phyloP scores from a whole-genome alignment of 2,888 invertebrate species.

The Stratiomys singularior region DNA sequence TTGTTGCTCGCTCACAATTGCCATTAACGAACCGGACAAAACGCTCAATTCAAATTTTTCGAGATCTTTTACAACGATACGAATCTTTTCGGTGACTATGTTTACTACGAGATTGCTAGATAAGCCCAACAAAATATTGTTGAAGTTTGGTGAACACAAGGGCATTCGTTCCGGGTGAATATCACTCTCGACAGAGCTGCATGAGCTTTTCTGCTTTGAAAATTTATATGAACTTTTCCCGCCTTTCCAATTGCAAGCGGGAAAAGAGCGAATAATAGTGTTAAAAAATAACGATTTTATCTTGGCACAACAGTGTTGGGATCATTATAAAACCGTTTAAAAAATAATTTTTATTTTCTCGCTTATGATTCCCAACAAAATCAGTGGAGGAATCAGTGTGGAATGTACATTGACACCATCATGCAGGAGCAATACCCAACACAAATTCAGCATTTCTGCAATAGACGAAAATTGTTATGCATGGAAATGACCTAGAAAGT shows the following conservation, averaged over 20 bases:
- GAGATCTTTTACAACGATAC: slow-evolving; percentile 20
- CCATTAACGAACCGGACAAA: slow-evolving; percentile 50
- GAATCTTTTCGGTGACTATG: slow-evolving; percentile 28
- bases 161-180: slow-evolving; percentile 43
- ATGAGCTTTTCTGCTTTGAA: not conserved
- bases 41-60: slow-evolving; percentile 44
- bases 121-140: slow-evolving; percentile 33
- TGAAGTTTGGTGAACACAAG: slow-evolving; percentile 40
- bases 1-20: slow-evolving; percentile 43
- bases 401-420: slow-evolving; percentile 7
- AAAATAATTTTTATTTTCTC: slow-evolving; percentile 48
- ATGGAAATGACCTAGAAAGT: not conserved
- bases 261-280: not conserved
- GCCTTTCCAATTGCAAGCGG: not conserved
- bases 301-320: slow-evolving; percentile 15
- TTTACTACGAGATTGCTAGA: slow-evolving; percentile 24
- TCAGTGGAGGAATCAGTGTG: not conserved
- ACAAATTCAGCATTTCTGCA: slow-evolving; percentile 14
- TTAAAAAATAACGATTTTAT: slow-evolving; percentile 34
- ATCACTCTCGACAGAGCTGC: not conserved
- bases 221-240: not conserved
- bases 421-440: slow-evolving; percentile 37
- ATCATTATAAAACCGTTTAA: slow-evolving; percentile 46
- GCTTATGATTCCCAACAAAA: slow-evolving; percentile 36
- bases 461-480: slow-evolving; percentile 15